Percentiles rank a stretch among this genome's conserved stretches.
phyloP scores from a whole-genome alignment of 2,888 invertebrate genomes.

The Apomyelois bistriatella region DNA sequence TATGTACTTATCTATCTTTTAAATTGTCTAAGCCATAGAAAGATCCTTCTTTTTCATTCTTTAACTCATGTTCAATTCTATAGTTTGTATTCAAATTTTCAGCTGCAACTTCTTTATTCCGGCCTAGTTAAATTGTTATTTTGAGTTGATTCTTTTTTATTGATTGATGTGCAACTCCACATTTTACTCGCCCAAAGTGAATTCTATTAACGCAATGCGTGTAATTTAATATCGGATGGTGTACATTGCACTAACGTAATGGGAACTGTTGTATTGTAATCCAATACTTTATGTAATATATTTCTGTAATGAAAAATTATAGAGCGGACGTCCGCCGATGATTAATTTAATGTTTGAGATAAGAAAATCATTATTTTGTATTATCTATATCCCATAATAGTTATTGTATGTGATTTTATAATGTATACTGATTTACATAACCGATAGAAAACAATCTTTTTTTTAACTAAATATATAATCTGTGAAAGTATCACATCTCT shows the following conservation, averaged over 20 bases:
- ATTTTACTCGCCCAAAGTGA: background rate
- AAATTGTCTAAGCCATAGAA: no score
- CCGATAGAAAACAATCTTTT: no score
- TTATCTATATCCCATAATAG: background rate
- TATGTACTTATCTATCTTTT: no score
- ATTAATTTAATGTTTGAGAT: background rate
- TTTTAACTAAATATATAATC: no score
- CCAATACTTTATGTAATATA: slow-evolving; percentile 8
- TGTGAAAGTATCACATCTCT: no score
- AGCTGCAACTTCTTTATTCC: no score
- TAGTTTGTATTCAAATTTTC: no score
- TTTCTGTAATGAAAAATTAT: slow-evolving; percentile 1
- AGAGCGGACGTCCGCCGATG: slow-evolving; percentile 2
- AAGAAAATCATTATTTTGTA: background rate
- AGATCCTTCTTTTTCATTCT: no score
- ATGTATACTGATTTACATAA: no score
- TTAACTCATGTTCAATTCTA: no score
- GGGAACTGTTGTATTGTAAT: slow-evolving; percentile 4
- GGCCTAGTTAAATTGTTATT: background rate
- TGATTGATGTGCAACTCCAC: background rate
- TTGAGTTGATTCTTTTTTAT: background rate
- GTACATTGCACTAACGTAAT: slow-evolving; percentile 7
- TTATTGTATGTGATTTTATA: background rate
- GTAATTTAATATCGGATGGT: slow-evolving; percentile 8
- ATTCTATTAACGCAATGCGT: background rate